These are phyloP conservation scores for Neomonachus schauinslandi DNA, from an alignment of 2,113 vertebrate species.

Conservation along the genomic window DNA sequence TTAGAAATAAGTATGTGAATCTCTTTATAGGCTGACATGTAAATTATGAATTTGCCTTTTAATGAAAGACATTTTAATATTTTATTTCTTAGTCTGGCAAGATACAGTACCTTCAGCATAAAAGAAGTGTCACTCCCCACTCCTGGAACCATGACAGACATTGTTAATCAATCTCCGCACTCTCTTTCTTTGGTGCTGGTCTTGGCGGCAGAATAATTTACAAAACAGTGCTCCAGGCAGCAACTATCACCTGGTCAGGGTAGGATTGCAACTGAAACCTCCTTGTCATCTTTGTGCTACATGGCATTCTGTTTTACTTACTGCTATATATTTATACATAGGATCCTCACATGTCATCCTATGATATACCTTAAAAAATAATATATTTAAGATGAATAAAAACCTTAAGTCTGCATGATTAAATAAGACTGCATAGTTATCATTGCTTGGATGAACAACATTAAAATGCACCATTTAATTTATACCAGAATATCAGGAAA, in stretches of 20 bases:
- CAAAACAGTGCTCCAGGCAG: not conserved
- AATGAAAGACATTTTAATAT: slow-evolving; percentile 76
- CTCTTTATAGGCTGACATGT: slow-evolving; percentile 76
- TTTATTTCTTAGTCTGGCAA: slow-evolving; percentile 72
- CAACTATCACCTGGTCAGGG: not conserved
- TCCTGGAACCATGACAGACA: not conserved
- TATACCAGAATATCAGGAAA: not conserved
- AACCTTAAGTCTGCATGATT: not conserved
- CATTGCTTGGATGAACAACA: not conserved
- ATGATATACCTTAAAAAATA: not conserved
- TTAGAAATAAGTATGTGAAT: slow-evolving; percentile 66
- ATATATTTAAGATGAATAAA: slow-evolving; percentile 27
- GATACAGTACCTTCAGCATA: slow-evolving; percentile 62
- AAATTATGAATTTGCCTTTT: slow-evolving; percentile 77
- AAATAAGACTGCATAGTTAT: not conserved
- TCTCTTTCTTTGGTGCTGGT: not conserved
- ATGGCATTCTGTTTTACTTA: not conserved
- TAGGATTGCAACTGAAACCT: not conserved
- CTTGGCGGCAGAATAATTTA: not conserved
- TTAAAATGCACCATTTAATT: not conserved
- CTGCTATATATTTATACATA: not conserved
- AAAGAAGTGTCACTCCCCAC: not conserved
- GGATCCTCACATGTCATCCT: not conserved
- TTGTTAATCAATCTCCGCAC: not conserved
- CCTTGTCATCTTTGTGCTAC: not conserved